Evolutionary conservation across 2,113 vertebrate genomes (phyloP).

Genomic region (Ranitomeya imitator): DNA sequence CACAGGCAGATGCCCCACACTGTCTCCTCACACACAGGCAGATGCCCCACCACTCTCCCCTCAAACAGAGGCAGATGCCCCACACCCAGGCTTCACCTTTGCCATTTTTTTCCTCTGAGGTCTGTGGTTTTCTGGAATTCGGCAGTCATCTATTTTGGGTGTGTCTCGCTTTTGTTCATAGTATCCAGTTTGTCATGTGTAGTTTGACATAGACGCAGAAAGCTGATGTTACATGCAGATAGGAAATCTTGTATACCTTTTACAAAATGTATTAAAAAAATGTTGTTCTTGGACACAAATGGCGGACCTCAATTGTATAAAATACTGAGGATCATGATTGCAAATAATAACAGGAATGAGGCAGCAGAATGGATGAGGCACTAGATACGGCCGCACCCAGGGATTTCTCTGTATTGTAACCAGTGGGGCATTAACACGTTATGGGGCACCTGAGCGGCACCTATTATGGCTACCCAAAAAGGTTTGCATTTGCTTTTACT

Average conservation of each 20-base stretch:
- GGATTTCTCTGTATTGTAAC: background rate
- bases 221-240: background rate
- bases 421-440: background rate
- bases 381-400: background rate
- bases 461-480: background rate
- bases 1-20: too few species aligned
- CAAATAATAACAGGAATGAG: background rate
- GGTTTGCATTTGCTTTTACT: background rate
- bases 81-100: background rate
- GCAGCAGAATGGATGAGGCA: background rate
- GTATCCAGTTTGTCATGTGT: background rate
- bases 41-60: background rate
- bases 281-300: too few species aligned
- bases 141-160: background rate
- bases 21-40: too few species aligned
- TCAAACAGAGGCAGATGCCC: background rate
- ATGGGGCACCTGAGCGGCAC: background rate
- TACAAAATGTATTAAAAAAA: too few species aligned
- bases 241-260: too few species aligned
- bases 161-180: background rate
- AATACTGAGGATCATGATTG: background rate
- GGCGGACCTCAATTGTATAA: too few species aligned
- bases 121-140: background rate
- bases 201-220: background rate
- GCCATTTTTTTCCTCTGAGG: background rate